Conservation (phyloP, 1,140 invertebrate species). For the Mylabris phalerata region DNA sequence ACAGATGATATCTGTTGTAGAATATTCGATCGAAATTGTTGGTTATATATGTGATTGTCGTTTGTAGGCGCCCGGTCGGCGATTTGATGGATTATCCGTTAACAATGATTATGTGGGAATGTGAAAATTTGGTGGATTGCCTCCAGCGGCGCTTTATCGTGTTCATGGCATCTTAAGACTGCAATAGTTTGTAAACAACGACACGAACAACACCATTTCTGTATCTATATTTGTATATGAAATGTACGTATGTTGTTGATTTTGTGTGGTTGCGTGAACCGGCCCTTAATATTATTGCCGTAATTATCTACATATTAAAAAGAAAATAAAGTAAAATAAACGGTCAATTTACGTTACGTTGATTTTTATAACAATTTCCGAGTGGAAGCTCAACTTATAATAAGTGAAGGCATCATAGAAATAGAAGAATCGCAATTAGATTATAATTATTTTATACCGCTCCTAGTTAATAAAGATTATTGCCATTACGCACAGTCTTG, state of each 20-base stretch:
- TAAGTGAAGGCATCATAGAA: no score
- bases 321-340: no score
- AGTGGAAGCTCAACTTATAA: no score
- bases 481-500: conserved; percentile 16
- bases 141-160: conserved; percentile 4
- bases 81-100: conserved; percentile 13
- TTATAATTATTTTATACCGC: conserved; percentile 15
- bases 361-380: no score
- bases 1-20: no score
- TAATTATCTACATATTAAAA: no score
- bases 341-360: no score
- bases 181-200: conserved; percentile 5
- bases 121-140: conserved; percentile 13
- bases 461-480: conserved; percentile 16
- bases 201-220: neutral
- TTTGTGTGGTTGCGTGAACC: conserved; percentile 8
- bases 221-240: neutral
- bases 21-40: no score
- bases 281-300: neutral
- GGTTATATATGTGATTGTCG: no score
- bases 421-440: conserved; percentile 9
- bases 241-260: neutral
- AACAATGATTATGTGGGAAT: conserved; percentile 13
- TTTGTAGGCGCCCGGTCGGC: neutral
- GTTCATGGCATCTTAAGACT: conserved; percentile 1